These are phyloP conservation scores for Portunus trituberculatus DNA, from an alignment of 1,140 invertebrate genomes.

Conservation along the genomic window DNA sequence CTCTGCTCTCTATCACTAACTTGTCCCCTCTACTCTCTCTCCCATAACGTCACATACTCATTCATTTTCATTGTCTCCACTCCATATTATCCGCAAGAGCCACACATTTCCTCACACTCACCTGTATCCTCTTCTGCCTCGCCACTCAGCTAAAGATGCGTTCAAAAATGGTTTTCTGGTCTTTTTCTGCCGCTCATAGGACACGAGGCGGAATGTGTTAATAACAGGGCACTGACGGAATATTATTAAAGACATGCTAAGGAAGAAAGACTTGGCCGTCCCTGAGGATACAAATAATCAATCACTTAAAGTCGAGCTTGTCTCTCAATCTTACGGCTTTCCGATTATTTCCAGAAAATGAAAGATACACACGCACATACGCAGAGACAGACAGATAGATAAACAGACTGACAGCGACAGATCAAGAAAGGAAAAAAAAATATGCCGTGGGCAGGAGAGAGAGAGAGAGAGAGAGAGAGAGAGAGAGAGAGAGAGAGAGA, in stretches of 20 bases:
- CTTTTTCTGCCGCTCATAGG: not conserved
- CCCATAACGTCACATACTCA: too few species aligned
- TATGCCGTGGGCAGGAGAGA: not conserved
- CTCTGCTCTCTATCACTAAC: too few species aligned
- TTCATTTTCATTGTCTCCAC: too few species aligned
- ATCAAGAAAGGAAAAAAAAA: not conserved
- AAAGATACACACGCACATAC: too few species aligned
- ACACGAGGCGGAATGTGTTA: not conserved
- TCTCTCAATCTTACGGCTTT: not conserved
- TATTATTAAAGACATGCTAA: not conserved
- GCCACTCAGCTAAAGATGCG: too few species aligned
- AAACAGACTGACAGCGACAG: too few species aligned
- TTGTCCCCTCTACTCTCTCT: too few species aligned
- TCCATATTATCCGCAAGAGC: too few species aligned
- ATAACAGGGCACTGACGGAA: not conserved
- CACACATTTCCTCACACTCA: too few species aligned
- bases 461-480: not conserved
- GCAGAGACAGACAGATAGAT: too few species aligned
- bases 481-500: conserved; percentile 4
- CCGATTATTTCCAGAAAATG: not conserved
- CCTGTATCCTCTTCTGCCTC: too few species aligned
- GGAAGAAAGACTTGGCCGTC: not conserved
- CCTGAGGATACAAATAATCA: not conserved
- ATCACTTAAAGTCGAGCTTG: conserved; percentile 2
- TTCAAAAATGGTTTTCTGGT: not conserved